Conservation (phyloP, 2,888 invertebrate species). For the Odontocolon sp. region DNA sequence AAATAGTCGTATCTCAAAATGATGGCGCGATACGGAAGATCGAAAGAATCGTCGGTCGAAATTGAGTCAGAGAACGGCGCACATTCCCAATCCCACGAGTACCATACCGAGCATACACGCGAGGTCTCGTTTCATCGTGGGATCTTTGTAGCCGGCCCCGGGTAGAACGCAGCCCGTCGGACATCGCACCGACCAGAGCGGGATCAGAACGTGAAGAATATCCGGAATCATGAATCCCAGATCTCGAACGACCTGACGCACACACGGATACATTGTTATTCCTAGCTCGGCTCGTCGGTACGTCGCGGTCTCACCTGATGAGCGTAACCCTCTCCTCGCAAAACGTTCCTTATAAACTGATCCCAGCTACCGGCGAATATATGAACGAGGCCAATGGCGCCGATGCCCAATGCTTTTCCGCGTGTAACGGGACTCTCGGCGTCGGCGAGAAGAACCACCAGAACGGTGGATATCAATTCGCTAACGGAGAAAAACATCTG, state of each 20-base stretch:
- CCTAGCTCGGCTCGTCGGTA: too few species aligned
- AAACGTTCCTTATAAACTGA: constrained; percentile 85
- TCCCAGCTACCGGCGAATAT: constrained; percentile 85
- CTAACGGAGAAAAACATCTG: constrained; percentile 85
- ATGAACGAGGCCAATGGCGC: constrained; percentile 84
- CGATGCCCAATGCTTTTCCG: constrained; percentile 83
- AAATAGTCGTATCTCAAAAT: constrained; percentile 2
- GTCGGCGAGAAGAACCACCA: constrained; percentile 84
- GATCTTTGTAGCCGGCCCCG: constrained; percentile 69
- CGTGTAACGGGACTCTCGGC: constrained; percentile 82
- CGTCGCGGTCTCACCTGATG: constrained; percentile 86
- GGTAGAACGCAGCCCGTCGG: constrained; percentile 72
- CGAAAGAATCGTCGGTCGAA: neutral
- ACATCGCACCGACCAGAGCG: constrained; percentile 82
- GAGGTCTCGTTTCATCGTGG: constrained; percentile 74
- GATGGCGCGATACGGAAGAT: neutral
- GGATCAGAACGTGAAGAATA: constrained; percentile 84
- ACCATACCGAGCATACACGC: constrained; percentile 75
- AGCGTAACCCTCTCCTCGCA: constrained; percentile 85
- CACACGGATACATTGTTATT: constrained; percentile 35
- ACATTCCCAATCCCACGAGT: constrained; percentile 75
- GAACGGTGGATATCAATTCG: constrained; percentile 84
- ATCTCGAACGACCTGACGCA: constrained; percentile 83
- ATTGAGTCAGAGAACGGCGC: constrained; percentile 70
- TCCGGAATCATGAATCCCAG: constrained; percentile 87